Percentiles rank a stretch among this genome's conserved stretches.
phyloP scores from a whole-genome alignment of 2,888 invertebrate genomes.

The Augochlorella aurata region DNA sequence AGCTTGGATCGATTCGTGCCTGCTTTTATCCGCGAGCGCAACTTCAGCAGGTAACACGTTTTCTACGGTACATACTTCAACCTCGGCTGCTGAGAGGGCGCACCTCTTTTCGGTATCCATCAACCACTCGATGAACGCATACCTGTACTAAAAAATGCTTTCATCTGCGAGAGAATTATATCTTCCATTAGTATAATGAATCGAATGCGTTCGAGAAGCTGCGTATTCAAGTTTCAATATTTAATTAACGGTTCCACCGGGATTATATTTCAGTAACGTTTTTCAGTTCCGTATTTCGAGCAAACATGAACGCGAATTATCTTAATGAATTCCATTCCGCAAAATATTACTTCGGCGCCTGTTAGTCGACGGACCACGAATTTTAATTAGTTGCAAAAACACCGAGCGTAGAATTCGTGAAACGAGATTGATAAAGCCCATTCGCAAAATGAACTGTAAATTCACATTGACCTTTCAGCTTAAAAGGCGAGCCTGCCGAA shows the following conservation, averaged over 20 bases:
- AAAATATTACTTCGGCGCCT: background rate
- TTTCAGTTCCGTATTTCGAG: background rate
- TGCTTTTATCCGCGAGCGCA: background rate
- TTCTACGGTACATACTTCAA: background rate
- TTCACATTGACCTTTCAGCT: background rate
- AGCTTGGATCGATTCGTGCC: background rate
- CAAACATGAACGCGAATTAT: background rate
- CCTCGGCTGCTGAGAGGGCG: background rate
- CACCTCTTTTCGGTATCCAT: background rate
- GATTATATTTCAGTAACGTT: background rate
- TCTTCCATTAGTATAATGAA: background rate
- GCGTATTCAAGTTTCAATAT: background rate
- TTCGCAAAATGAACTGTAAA: background rate
- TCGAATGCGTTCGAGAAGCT: background rate
- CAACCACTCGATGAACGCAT: background rate
- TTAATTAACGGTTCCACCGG: background rate
- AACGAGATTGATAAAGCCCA: background rate
- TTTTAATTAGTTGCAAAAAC: background rate
- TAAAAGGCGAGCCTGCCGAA: background rate
- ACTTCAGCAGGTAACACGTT: conserved; percentile 5
- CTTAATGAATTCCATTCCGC: background rate
- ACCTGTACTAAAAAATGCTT: background rate
- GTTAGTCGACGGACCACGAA: background rate
- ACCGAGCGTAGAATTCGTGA: background rate
- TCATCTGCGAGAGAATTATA: background rate